Base-by-base conservation (phyloP, 2,797 vertebrate genomes). In the Cynopterus sphinx region DNA sequence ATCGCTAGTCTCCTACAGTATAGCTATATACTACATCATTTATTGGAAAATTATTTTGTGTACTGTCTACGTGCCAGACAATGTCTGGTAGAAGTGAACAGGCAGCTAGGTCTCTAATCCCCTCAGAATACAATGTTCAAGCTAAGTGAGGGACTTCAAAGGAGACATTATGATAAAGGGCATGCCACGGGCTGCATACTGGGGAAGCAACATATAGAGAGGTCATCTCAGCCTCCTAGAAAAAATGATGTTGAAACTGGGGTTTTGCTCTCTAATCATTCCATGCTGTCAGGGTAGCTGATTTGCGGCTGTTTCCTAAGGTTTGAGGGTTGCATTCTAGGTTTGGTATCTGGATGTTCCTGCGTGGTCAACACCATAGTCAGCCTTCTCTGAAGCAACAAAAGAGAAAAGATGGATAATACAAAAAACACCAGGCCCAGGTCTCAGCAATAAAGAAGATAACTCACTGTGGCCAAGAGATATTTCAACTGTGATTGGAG, bases 401-500 rank as follows among this genome's bases (percentile, higher is more conserved):
- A 41, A 70, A 84, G 71, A 61, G 33, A 65, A 83, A 59, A 67
- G 13, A 59, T 0, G 4, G 17, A 41, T 28, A 49, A 49, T 12
- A 39, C 2, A 31, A 61, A 71, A 83, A 92, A 77, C 7, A 43
- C 2, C 24, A 74, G 70, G 39, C 17, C 21, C 22, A 31, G 22
- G 19, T 41, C 26, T 55, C n/a, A 77, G 39, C 0, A 90, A 97
- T 92, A 96, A 4, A 67, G 96, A 95, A 97, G 93, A 97, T 74
- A 93, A 51, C 79, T 95, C 84, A 74, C 59, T 63, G 84, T 88
- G 94, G 88, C 93, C 96, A 98, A 96, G 94, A 94, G 91, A 83
- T 94, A 96, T 88, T 98, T 97, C 95, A 97, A 90, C 96, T 93
- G 95, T 92, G 95, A 96, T 86, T 95, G 75, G 94, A 96, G 96